Percentiles rank a stretch among this genome's conserved stretches.
Conservation (phyloP, 2,888 invertebrate genomes). For the Lepidocyrtoides sp. region DNA sequence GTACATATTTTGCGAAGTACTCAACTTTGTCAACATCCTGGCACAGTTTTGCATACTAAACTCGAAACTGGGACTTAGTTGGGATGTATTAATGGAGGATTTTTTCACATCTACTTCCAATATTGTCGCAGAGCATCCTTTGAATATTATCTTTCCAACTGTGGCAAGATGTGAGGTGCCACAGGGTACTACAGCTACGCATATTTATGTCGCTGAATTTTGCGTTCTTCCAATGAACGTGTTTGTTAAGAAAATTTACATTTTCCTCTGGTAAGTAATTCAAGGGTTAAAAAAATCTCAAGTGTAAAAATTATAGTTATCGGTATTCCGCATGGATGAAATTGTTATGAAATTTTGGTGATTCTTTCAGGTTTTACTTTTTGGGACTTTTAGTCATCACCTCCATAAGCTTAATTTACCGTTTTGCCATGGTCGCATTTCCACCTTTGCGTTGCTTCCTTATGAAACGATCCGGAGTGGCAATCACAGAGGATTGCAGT, state of each 20-base stretch:
- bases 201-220: too few relatives aligned
- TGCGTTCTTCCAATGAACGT: constrained; percentile 80
- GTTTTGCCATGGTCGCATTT: constrained; percentile 40
- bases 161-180: constrained; percentile 70
- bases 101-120: constrained; percentile 63
- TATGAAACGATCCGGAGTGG: constrained; percentile 14
- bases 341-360: not conserved
- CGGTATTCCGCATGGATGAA: too few relatives aligned
- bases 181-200: too few relatives aligned
- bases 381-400: constrained; percentile 14
- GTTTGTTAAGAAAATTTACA: constrained; percentile 77
- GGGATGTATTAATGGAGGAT: constrained; percentile 26
- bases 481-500: constrained; percentile 3
- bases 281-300: too few relatives aligned
- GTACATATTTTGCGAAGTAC: constrained; percentile 68
- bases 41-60: constrained; percentile 53
- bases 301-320: too few relatives aligned
- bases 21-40: constrained; percentile 71
- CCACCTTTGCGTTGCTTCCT: constrained; percentile 51
- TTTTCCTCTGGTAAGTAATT: constrained; percentile 76
- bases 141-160: constrained; percentile 70
- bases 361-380: constrained; percentile 67
- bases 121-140: not conserved
- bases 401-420: constrained; percentile 33
- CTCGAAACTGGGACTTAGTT: constrained; percentile 1